Base-by-base conservation (phyloP, 2,888 invertebrate genomes). In the Rhopalosiphum nymphaeae region DNA sequence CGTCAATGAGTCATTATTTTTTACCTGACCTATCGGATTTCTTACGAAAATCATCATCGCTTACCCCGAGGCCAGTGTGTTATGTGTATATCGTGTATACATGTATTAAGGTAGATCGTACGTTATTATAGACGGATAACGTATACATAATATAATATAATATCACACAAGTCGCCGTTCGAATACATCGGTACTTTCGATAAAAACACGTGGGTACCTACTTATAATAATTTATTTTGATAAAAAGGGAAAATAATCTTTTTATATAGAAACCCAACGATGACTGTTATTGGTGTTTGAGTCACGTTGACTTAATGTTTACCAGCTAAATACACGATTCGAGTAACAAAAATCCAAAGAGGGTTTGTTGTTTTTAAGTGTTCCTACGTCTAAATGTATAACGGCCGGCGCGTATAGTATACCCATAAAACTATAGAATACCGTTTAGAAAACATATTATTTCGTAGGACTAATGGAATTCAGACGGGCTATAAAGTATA, bases 401-500 rank as follows among this genome's bases (percentile, higher is more conserved):
- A 67, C 91, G 36, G 36, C 26, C 91, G 13, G 49, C 26, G 44
- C 42, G 78, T 88, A 88, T 86, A 86, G 5, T 53, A 21, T 36
- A 9, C 36, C 2, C 2, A 53, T 56, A 56, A n/a, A 88, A 85
- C 26, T 53, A 53, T 88, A 57, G 4, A 46, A 46, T 46, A 46
- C 44, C 49, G 85, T 85, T 85, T 25, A 29, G 85, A n/a, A 56
- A 57, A 56, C 78, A 25, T 91, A 86, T 91, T 86, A 91, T 86
- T 91, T 86, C 84, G 84, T 91, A 57, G 86, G 91, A 57, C 91
- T 86, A 86, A 91, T 86, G 91, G 91, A 90, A 91, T 86, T 46
- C 57, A 86, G 57, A 91, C 91, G 57, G 86, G 56, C 53, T 16
- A 84, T 25, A 49, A 9, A n/a, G 42, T 26, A 5, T n/a, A 56